phyloP scores from a whole-genome alignment of 92 coral and sea anemone species.

The Zoanthus sociatus region DNA sequence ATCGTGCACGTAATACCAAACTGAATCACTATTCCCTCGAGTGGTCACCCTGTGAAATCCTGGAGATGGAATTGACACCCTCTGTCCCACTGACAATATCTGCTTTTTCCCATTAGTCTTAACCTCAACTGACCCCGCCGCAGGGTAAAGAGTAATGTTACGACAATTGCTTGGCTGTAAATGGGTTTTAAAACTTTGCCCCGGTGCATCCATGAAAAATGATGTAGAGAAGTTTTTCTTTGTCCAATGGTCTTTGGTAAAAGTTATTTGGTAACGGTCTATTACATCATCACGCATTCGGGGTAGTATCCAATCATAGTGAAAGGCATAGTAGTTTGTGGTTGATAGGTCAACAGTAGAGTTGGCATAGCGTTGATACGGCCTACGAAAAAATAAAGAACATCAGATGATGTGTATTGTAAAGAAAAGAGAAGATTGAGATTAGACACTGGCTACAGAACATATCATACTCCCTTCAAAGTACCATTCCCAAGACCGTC shows the following conservation, averaged over 20 bases:
- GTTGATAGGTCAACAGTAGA: conserved; percentile 49
- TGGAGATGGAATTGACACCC: conserved; percentile 56
- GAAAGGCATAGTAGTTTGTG: conserved; percentile 62
- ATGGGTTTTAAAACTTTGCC: conserved; percentile 27
- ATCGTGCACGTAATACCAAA: conserved; percentile 71
- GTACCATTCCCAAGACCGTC: no score
- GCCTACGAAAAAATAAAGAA: conserved; percentile 32
- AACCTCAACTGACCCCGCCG: conserved; percentile 28
- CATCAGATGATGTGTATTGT: neutral
- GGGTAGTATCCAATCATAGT: conserved; percentile 65
- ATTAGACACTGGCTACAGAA: neutral
- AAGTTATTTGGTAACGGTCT: conserved; percentile 38
- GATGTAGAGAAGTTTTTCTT: conserved; percentile 26
- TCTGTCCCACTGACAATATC: conserved; percentile 39
- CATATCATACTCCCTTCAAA: neutral
- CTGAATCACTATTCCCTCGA: conserved; percentile 43
- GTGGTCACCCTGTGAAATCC: conserved; percentile 53
- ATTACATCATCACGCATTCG: conserved; percentile 66
- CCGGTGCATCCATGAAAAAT: conserved; percentile 65
- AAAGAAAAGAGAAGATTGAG: neutral
- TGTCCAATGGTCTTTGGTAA: conserved; percentile 35
- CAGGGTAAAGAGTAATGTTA: conserved; percentile 34
- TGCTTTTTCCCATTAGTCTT: conserved; percentile 8
- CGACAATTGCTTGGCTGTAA: conserved; percentile 43
- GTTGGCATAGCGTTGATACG: conserved; percentile 64